Evolutionary conservation across 1,140 invertebrate genomes (phyloP).

Genomic region (Dendroctonus valens): DNA sequence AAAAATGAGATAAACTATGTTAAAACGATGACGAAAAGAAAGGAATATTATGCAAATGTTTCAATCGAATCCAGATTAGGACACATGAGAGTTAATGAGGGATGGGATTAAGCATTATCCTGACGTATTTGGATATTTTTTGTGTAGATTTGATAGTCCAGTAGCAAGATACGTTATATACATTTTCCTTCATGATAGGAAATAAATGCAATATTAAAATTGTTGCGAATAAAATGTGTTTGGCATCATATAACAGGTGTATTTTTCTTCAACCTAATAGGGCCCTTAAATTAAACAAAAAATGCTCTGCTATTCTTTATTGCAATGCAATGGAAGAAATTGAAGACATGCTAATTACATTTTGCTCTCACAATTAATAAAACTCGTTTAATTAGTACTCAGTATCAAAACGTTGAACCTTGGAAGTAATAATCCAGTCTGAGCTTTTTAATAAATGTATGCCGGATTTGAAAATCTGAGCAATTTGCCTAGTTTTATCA

Average conservation of each 20-base stretch:
- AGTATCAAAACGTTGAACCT: too few relatives aligned
- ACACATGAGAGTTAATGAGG: conserved; percentile 52
- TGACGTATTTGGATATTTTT: not conserved
- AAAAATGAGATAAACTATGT: conserved; percentile 48
- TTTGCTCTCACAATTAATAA: too few relatives aligned
- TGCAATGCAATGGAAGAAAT: not conserved
- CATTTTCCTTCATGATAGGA: not conserved
- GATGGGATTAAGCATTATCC: conserved; percentile 32
- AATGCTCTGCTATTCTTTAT: not conserved
- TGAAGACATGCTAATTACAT: too few relatives aligned
- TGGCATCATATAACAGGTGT: too few relatives aligned
- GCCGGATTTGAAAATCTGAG: too few relatives aligned
- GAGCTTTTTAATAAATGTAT: too few relatives aligned
- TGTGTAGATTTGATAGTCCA: not conserved
- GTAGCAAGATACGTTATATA: not conserved
- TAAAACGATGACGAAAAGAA: conserved; percentile 39
- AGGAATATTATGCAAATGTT: conserved; percentile 51
- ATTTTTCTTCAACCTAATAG: too few relatives aligned
- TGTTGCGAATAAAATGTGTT: not conserved
- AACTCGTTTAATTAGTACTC: too few relatives aligned
- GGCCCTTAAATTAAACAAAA: not conserved
- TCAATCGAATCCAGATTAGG: conserved; percentile 52
- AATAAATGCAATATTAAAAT: not conserved
- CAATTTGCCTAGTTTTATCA: too few relatives aligned
- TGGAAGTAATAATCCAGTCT: too few relatives aligned